Base-by-base conservation (phyloP, 2,888 invertebrate species). In the Lepas anatifera region DNA sequence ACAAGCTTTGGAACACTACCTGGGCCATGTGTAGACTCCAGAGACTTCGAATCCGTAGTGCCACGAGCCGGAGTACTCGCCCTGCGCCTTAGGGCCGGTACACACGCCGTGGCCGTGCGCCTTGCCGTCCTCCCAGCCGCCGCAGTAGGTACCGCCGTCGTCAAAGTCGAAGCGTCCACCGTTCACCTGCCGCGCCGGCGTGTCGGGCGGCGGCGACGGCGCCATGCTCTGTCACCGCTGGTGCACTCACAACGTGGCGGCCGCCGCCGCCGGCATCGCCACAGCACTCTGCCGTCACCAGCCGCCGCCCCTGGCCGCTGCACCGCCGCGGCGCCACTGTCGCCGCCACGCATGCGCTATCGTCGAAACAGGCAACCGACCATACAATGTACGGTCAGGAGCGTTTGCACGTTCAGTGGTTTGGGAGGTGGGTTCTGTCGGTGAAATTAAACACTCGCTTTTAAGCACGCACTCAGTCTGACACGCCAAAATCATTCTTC, bases 161-260 rank as follows among this genome's bases (percentile, higher is more conserved):
- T 99, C 98, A 84, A 99, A 99, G 85, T 99, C 99, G 85, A 99
- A 99, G 78, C 98, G 89, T 78, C 99, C 99, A 78, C 98, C 98
- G 85, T 92, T 93, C 82, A 92, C 89, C 32, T 58, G 58, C 35
- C 83, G 71, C 32, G 41, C 41, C 41, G 41, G 41, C 4, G 41
- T 41, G 46, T 46, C 46, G 46, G 46, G 46, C 46, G 46, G 46
- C 46, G 46, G 13, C 39, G 8, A 39, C n/a, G n/a, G n/a, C n/a
- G n/a, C n/a, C n/a, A n/a, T n/a, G n/a, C 41, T 16, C 10, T 41
- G 4, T 41, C 41, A 16, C 11, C 41, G 41, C 11, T 16, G 4
- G 11, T 10, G 10, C 46, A 46, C 46, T 46, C 18, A 22, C 48
- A 16, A 41, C 48, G 48, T n/a, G 25, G n/a, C 25, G 25, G 41